Evolutionary conservation across 2,888 invertebrate genomes (phyloP).

Genomic region (Plagodis dolabraria): DNA sequence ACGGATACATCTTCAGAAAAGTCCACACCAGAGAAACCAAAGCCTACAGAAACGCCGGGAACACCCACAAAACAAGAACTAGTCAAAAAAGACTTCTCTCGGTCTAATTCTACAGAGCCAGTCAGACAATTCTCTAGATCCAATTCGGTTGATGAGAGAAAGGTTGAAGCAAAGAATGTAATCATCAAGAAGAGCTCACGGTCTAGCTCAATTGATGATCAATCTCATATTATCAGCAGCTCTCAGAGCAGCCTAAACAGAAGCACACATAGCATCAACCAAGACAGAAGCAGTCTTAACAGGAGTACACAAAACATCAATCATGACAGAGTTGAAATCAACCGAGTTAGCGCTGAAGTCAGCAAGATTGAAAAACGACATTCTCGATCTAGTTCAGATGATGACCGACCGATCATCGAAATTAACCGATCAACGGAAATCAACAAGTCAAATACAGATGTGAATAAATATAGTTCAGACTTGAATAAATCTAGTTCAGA

Average conservation of each 20-base stretch:
- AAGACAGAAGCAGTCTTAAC: slow-evolving; percentile 25
- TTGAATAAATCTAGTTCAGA: slow-evolving; percentile 26
- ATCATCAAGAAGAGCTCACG: slow-evolving; percentile 35
- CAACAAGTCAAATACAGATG: slow-evolving; percentile 17
- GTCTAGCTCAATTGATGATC: slow-evolving; percentile 45
- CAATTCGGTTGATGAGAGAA: slow-evolving; percentile 39
- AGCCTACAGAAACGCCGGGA: slow-evolving; percentile 32
- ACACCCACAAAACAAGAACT: slow-evolving; percentile 22
- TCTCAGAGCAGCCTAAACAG: slow-evolving; percentile 29
- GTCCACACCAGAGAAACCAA: slow-evolving; percentile 40
- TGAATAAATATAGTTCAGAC: slow-evolving; percentile 25
- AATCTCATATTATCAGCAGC: slow-evolving; percentile 18
- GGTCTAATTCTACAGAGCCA: slow-evolving; percentile 31
- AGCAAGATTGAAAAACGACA: slow-evolving; percentile 41
- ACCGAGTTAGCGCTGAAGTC: slow-evolving; percentile 34
- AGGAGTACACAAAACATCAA: slow-evolving; percentile 27
- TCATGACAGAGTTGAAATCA: slow-evolving; percentile 23
- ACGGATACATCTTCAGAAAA: slow-evolving; percentile 35
- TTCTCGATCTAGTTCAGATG: slow-evolving; percentile 44
- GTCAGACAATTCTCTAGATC: slow-evolving; percentile 38
- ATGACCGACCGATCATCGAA: slow-evolving; percentile 44
- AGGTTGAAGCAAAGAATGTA: slow-evolving; percentile 32
- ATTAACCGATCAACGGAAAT: slow-evolving; percentile 18
- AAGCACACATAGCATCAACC: slow-evolving; percentile 27
- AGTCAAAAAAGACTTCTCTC: slow-evolving; percentile 34